A percentile compares a stretch with the other conserved stretches of the same genome.
Conservation (phyloP, 2,113 vertebrate genomes). For the Romanogobio albipinnatus region DNA sequence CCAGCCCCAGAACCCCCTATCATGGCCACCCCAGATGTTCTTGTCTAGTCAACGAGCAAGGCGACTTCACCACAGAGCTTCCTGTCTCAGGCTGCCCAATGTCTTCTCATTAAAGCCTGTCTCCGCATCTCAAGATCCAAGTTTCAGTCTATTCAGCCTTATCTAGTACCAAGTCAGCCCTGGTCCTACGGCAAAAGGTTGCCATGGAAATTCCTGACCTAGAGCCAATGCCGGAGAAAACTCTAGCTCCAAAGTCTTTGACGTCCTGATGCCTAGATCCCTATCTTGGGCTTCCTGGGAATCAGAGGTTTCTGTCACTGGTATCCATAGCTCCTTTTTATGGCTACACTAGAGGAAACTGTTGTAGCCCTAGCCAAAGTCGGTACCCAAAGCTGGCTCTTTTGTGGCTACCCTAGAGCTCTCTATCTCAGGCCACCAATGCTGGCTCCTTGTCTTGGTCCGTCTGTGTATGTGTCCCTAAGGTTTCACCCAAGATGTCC, state of each 20-base stretch:
- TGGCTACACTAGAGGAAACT: no score
- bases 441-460: background rate
- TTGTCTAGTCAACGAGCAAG: background rate
- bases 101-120: no score
- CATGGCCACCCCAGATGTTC: background rate
- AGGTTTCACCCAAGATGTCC: background rate
- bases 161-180: background rate
- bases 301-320: no score
- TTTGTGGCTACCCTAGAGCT: background rate
- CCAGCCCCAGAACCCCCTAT: background rate
- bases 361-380: no score
- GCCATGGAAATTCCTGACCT: no score
- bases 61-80: background rate
- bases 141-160: no score
- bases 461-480: background rate
- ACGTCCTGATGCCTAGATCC: no score
- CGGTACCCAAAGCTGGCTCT: no score
- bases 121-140: no score
- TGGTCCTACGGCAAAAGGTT: background rate
- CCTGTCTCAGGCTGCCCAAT: background rate
- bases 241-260: no score
- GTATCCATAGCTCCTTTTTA: background rate
- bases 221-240: no score
- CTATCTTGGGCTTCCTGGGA: no score
- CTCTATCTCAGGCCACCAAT: background rate